Base-by-base conservation (phyloP, 2,113 vertebrate genomes). In the Egretta garzetta region DNA sequence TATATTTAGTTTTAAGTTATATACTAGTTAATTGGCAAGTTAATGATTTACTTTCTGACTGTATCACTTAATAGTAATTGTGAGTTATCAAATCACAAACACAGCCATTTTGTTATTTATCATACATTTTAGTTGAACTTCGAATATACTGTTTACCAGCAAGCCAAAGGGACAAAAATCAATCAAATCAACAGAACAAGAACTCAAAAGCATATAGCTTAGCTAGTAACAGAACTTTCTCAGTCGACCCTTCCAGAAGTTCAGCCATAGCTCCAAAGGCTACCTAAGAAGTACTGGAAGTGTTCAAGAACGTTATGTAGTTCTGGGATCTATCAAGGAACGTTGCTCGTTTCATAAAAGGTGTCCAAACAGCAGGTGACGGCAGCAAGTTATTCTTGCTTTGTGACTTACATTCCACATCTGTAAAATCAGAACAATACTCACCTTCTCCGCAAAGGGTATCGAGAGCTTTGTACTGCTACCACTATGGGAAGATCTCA, bases 11-110 rank as follows among this genome's bases (percentile, higher is more conserved):
- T 85, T 76, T 23, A 84, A 80, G 50, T 76, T 80, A 73, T 9
- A 4, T 66, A 41, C 93, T 82, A 76, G 15, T 86, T 95, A 93
- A 79, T 52, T 77, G 39, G 8, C 7, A 81, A 71, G 73, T 88
- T 91, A 95, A 90, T 53, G 6, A 84, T 84, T 92, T 80, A 60
- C 23, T 13, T 83, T 86, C 82, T 60, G 21, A 56, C 33, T 39
- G 5, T 71, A 56, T n/a, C 50, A 35, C 58, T 88, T 73, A 50
- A 37, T 47, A 77, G 28, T 49, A 81, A 88, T 32, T 32, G 15
- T 14, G 93, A 66, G 64, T 85, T 72, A 79, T 55, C 67, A 88
- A 60, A 68, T 72, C 66, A 76, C 53, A 75, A 92, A 70, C 33
- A 47, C 19, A 71, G 28, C 41, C 28, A 14, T 71, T 91, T 68